Base-by-base conservation (phyloP, 1,140 invertebrate species). In the Cydia splendana region DNA sequence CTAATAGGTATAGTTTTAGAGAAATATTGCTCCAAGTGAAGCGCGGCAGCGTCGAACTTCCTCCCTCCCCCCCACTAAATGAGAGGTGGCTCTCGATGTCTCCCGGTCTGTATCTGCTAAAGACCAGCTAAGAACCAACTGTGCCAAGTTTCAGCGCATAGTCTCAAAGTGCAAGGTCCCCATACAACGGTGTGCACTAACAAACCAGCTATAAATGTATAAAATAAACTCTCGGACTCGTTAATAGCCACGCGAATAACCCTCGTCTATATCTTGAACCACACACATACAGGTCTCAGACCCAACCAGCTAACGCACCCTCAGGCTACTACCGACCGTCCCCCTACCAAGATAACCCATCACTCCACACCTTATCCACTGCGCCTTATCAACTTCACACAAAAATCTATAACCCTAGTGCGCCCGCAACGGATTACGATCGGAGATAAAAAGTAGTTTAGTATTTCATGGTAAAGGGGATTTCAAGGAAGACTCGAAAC, bases 271-370 rank as follows among this genome's bases (percentile, higher is more conserved):
- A 38, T 42, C 48, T 76, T 78, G 65, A 51, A 62, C 77, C 74
- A 76, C 51, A 75, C 13, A 34, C 48, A 71, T 73, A 79, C 76
- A 77, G 57, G 77, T 78, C 76, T 75, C 73, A 74, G 78, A 48
- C 75, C 53, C 74, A 76, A 82, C 77, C 78, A 80, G 78, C 77
- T 67, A 79, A 75, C 74, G 73, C 75, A 80, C 78, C 83, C 81
- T 75, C 79, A 74, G 81, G 83, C 80, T 74, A 83, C 51, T 48
- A 28, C 75, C 42, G 57, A 75, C 73, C 78, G 34, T 51, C 42
- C 34, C 73, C 34, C 18, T 51, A 48, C 34, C 34, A 45, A 42
- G 7, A 62, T 18, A n/a, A 42, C 30, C 4, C 28, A 71, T 18
- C 67, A 71, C 15, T 42, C 30, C 15, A 6, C 28, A 71, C 67